Percentiles rank a stretch among this genome's conserved stretches.
These are phyloP conservation scores for Acleris laterana DNA, from an alignment of 2,888 invertebrate species.

Conservation along the genomic window DNA sequence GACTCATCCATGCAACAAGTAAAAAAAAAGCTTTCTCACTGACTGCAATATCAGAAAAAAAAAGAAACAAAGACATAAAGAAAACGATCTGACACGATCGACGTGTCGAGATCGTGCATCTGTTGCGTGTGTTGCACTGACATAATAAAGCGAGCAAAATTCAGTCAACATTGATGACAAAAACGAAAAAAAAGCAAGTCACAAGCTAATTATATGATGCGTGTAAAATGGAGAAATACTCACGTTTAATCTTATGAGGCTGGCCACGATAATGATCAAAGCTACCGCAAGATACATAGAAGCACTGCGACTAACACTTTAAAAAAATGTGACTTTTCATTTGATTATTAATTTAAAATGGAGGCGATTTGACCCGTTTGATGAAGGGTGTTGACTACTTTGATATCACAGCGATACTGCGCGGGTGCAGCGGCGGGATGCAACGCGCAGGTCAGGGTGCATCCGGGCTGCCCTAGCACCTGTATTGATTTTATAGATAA, in stretches of 20 bases:
- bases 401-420: conserved; percentile 33
- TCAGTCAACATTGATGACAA: too few relatives aligned
- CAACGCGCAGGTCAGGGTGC: conserved; percentile 43
- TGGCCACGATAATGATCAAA: conserved; percentile 31
- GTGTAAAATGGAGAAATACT: neutral
- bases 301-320: neutral
- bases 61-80: too few relatives aligned
- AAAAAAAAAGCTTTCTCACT: too few relatives aligned
- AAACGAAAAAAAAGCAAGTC: neutral
- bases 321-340: neutral
- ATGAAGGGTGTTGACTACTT: conserved; percentile 24
- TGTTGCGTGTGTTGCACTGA: too few relatives aligned
- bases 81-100: too few relatives aligned
- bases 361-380: neutral
- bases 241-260: conserved; percentile 13
- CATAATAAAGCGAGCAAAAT: too few relatives aligned
- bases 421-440: conserved; percentile 22
- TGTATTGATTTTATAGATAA: conserved; percentile 35
- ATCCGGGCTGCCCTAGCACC: conserved; percentile 36
- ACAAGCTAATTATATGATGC: neutral
- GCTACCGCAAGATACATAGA: conserved; percentile 30
- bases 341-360: neutral
- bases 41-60: too few relatives aligned
- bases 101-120: too few relatives aligned
- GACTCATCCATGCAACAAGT: too few relatives aligned